A percentile compares a stretch with the other conserved stretches of the same genome.
Evolutionary conservation across 2,113 vertebrate species (phyloP).

Genomic region (Bungarus multicinctus): DNA sequence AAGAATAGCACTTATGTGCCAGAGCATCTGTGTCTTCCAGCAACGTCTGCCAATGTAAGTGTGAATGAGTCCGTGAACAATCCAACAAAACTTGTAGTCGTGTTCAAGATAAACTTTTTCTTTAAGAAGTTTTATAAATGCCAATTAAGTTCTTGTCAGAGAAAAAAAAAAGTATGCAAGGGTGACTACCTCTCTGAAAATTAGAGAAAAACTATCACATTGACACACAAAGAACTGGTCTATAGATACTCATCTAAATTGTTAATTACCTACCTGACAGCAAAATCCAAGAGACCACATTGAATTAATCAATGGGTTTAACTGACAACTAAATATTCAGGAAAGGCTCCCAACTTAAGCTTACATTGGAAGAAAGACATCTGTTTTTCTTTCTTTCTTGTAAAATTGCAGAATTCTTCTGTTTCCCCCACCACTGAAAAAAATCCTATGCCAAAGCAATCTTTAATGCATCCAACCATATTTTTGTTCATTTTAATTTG

Average conservation of each 20-base stretch:
- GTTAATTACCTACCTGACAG: conserved; percentile 56
- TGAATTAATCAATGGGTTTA: conserved; percentile 44
- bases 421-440: not conserved
- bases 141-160: conserved; percentile 50
- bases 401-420: not conserved
- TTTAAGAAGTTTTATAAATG: conserved; percentile 49
- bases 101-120: conserved; percentile 42
- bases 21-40: conserved; percentile 33
- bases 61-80: conserved; percentile 54
- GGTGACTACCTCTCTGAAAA: conserved; percentile 55
- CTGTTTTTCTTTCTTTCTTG: not conserved
- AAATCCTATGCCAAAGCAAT: not conserved
- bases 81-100: conserved; percentile 42
- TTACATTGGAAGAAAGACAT: conserved; percentile 38
- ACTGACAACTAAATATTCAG: conserved; percentile 32
- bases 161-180: conserved; percentile 49
- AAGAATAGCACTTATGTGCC: conserved; percentile 34
- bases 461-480: not conserved
- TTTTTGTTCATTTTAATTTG: not conserved
- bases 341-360: conserved; percentile 30
- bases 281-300: conserved; percentile 46
- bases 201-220: conserved; percentile 38
- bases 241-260: conserved; percentile 55
- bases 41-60: conserved; percentile 29
- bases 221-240: conserved; percentile 46